Evolutionary conservation across 2,113 vertebrate genomes (phyloP).

Genomic region (Mungos mungo): DNA sequence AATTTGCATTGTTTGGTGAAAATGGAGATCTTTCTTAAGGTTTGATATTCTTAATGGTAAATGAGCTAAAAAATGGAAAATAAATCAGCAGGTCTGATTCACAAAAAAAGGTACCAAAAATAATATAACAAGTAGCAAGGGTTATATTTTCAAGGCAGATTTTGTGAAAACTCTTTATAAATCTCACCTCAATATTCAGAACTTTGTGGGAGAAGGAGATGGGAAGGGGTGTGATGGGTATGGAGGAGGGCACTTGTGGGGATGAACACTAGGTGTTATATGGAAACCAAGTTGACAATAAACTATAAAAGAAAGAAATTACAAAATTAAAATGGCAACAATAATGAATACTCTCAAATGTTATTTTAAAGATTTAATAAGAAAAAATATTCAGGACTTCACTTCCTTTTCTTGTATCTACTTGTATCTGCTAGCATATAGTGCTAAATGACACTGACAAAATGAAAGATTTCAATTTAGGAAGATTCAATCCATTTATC

Average conservation of each 20-base stretch:
- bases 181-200: constrained; percentile 8
- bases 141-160: not conserved
- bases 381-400: constrained; percentile 28
- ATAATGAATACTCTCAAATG: no score
- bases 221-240: no score
- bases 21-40: not conserved
- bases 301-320: no score
- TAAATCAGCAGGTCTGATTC: not conserved
- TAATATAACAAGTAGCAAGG: not conserved
- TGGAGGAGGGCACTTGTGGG: no score
- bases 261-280: no score
- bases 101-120: constrained; percentile 28
- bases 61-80: not conserved
- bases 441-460: not conserved
- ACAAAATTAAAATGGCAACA: no score
- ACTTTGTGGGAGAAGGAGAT: not conserved
- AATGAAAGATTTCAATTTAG: not conserved
- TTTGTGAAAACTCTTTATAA: constrained; percentile 3
- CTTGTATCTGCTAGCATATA: not conserved
- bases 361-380: no score
- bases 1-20: not conserved
- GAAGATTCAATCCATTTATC: not conserved
- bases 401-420: not conserved
- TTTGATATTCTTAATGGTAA: not conserved
- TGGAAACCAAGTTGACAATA: no score